Percentiles rank a stretch among this genome's conserved stretches.
Evolutionary conservation across 2,888 invertebrate genomes (phyloP).

Genomic region (Eumacrocentrus americanus): DNA sequence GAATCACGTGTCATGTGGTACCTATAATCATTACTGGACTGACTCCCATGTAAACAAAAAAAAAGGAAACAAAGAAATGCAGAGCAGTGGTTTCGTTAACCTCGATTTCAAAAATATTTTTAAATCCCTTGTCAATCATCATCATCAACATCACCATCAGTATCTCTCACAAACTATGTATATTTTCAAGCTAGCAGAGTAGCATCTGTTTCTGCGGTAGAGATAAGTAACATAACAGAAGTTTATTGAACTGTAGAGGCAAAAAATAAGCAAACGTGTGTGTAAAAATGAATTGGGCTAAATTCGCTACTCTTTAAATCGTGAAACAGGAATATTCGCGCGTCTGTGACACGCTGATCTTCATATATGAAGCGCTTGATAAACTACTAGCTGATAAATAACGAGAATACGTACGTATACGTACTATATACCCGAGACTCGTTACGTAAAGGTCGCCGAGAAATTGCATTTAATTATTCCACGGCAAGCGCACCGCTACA

Average conservation of each 20-base stretch:
- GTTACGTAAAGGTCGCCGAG: slow-evolving; percentile 19
- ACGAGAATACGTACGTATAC: not conserved
- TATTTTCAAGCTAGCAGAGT: not conserved
- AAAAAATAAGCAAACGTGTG: not conserved
- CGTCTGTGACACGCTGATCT: too few relatives aligned
- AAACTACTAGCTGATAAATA: too few relatives aligned
- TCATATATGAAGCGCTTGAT: too few relatives aligned
- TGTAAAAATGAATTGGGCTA: too few relatives aligned
- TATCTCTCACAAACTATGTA: not conserved
- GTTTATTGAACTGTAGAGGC: not conserved
- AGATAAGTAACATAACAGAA: not conserved
- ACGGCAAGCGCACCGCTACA: not conserved
- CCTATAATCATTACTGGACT: slow-evolving; percentile 14
- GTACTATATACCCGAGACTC: not conserved
- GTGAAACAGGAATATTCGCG: too few relatives aligned
- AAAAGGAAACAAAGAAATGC: slow-evolving; percentile 13
- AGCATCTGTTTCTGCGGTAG: not conserved
- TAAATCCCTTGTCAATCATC: not conserved
- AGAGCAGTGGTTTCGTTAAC: not conserved
- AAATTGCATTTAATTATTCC: slow-evolving; percentile 11
- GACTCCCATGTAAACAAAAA: slow-evolving; percentile 8
- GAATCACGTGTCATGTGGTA: slow-evolving; percentile 29
- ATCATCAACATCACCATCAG: not conserved
- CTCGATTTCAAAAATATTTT: not conserved
- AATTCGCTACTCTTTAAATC: too few relatives aligned